Conservation (phyloP, 2,888 invertebrate species). For the Mesoligia furuncula region DNA sequence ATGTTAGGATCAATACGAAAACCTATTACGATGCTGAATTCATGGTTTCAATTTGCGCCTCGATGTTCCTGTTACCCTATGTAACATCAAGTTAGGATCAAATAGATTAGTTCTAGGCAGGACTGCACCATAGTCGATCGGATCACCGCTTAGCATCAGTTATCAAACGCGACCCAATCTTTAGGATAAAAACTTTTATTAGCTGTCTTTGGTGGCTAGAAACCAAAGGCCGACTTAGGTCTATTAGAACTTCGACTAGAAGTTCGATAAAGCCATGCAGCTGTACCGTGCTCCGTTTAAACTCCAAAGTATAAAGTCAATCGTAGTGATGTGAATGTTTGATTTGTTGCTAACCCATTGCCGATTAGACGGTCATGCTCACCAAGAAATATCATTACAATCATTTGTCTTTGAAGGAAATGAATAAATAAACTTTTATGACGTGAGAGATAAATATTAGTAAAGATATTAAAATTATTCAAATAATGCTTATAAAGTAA, state of each 20-base stretch:
- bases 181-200: background rate
- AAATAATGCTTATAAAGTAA: background rate
- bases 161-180: background rate
- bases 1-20: background rate
- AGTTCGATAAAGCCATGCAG: background rate
- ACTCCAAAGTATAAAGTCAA: background rate
- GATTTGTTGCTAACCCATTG: slow-evolving; percentile 4
- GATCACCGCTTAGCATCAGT: background rate
- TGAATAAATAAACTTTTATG: background rate
- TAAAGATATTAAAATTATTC: background rate
- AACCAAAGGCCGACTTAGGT: too few relatives aligned
- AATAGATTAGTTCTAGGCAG: too few relatives aligned
- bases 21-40: too few relatives aligned
- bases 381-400: slow-evolving; percentile 10
- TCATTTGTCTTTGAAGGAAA: slow-evolving; percentile 13
- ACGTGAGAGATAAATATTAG: background rate
- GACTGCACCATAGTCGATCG: too few relatives aligned
- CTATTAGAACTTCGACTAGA: background rate
- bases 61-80: too few relatives aligned
- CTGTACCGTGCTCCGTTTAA: background rate
- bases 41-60: too few relatives aligned
- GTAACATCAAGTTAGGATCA: too few relatives aligned
- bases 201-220: background rate
- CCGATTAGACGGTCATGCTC: background rate
- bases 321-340: slow-evolving; percentile 12